phyloP scores from a whole-genome alignment of 1,140 invertebrate species.

The Drosophila pandora region DNA sequence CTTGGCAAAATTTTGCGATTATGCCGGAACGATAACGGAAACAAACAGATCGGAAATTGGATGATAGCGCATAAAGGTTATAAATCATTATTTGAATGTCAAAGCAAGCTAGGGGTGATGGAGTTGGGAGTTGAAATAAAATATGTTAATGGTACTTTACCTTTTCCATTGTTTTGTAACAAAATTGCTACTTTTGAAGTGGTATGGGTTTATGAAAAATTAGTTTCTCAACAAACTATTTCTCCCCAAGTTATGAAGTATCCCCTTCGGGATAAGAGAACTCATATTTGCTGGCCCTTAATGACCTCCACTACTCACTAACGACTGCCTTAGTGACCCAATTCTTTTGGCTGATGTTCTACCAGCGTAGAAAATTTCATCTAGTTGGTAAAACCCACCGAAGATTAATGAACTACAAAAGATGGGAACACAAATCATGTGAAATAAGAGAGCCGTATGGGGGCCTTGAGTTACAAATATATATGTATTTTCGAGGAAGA shows the following conservation, averaged over 20 bases:
- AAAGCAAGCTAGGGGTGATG: conserved; percentile 33
- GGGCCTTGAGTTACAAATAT: conserved; percentile 11
- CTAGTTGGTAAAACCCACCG: conserved; percentile 21
- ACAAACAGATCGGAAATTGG: conserved; percentile 47
- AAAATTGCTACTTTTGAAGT: not conserved
- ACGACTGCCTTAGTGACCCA: conserved; percentile 67
- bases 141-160: conserved; percentile 1
- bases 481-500: conserved; percentile 22
- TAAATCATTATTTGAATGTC: conserved; percentile 56
- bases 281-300: conserved; percentile 24
- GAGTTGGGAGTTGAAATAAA: not conserved
- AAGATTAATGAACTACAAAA: conserved; percentile 81
- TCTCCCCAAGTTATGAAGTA: not conserved
- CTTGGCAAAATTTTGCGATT: conserved; percentile 48
- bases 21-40: conserved; percentile 26
- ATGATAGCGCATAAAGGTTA: conserved; percentile 51
- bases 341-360: conserved; percentile 30
- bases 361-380: conserved; percentile 28
- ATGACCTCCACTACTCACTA: conserved; percentile 37
- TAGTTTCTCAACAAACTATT: not conserved
- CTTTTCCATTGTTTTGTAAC: not conserved
- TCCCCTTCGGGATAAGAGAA: conserved; percentile 1
- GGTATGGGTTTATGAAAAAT: not conserved
- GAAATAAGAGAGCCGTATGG: conserved; percentile 47
- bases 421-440: conserved; percentile 74